phyloP scores from a whole-genome alignment of 92 coral and sea anemone species.

The Parazoanthus atlanticus region DNA sequence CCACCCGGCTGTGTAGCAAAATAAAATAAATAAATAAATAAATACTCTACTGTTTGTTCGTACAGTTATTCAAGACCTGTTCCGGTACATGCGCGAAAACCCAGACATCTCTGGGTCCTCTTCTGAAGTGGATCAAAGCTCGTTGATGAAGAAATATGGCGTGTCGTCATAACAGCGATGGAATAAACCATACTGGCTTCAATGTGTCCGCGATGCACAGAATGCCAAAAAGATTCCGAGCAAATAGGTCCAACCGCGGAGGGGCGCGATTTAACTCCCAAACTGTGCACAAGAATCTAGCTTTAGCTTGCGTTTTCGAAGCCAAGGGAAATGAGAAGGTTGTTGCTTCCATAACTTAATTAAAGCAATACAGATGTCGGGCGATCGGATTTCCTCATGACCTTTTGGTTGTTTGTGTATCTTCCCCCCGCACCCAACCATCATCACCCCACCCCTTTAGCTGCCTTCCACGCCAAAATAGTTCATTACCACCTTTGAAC shows the following conservation, averaged over 20 bases:
- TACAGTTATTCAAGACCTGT: constrained; percentile 44
- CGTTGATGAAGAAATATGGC: constrained; percentile 48
- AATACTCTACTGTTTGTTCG: neutral
- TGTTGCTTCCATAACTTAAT: too few relatives aligned
- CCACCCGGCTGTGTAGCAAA: too few relatives aligned
- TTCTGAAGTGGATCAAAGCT: constrained; percentile 14
- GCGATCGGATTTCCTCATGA: neutral
- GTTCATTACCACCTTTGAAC: too few relatives aligned
- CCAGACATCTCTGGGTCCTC: constrained; percentile 32
- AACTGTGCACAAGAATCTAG: neutral
- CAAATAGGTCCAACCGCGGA: neutral
- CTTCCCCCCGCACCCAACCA: too few relatives aligned
- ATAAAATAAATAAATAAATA: too few relatives aligned
- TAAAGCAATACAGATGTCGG: neutral
- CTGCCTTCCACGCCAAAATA: too few relatives aligned
- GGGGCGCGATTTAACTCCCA: neutral
- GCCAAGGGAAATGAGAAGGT: too few relatives aligned
- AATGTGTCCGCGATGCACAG: neutral
- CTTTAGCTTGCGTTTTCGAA: too few relatives aligned
- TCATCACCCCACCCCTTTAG: too few relatives aligned
- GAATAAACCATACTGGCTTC: neutral
- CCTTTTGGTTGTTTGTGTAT: too few relatives aligned
- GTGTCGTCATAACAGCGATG: neutral
- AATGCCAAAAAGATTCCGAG: neutral
- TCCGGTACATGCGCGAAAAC: constrained; percentile 35